Evolutionary conservation across 2,888 invertebrate species (phyloP).

Genomic region (Linnaemya tessellans): DNA sequence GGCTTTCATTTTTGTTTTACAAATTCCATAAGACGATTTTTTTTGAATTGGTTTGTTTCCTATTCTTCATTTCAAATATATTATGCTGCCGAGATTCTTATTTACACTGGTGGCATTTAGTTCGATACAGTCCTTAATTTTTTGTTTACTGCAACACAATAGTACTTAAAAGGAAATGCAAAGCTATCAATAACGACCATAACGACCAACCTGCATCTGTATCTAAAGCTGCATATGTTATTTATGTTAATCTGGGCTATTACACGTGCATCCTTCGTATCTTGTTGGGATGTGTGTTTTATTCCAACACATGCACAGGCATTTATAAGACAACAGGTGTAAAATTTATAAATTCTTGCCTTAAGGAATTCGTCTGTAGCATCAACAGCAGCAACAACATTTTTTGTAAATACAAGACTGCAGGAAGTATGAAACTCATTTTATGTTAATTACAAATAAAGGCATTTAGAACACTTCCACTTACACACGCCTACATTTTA

Average conservation of each 20-base stretch:
- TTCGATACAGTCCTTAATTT: neutral
- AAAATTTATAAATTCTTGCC: constrained; percentile 49
- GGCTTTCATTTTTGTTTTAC: too few species aligned
- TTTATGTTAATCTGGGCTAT: constrained; percentile 46
- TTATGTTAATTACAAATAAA: constrained; percentile 62
- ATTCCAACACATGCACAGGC: neutral
- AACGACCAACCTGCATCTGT: neutral
- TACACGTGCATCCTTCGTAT: neutral
- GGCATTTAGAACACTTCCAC: constrained; percentile 14
- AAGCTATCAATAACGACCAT: constrained; percentile 28
- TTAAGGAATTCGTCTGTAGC: constrained; percentile 27
- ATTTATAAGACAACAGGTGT: constrained; percentile 63
- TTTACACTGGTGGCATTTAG: neutral
- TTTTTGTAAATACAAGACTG: constrained; percentile 5
- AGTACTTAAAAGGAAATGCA: constrained; percentile 25
- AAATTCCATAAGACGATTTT: too few species aligned
- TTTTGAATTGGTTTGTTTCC: too few species aligned
- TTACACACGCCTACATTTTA: neutral
- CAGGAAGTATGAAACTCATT: constrained; percentile 35
- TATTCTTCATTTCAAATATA: too few species aligned
- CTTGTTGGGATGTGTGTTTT: neutral
- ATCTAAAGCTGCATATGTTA: constrained; percentile 49
- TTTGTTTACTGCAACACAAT: neutral
- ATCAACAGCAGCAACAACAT: neutral
- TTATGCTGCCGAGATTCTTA: too few species aligned